Percentiles rank a stretch among this genome's conserved stretches.
Evolutionary conservation across 1,140 invertebrate genomes (phyloP).

Genomic region (Drosophila kepulauana): DNA sequence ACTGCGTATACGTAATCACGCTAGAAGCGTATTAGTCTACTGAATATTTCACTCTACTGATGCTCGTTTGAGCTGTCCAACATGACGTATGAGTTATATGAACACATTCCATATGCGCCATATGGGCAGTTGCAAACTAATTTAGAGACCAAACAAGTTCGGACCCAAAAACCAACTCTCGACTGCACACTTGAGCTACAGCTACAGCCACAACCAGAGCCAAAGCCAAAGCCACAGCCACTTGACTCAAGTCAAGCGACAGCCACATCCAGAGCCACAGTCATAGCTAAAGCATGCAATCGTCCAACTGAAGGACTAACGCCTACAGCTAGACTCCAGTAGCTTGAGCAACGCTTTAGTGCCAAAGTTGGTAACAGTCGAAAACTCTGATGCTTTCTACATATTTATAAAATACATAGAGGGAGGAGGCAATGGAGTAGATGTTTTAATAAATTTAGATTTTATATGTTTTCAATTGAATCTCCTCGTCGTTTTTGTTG

Average conservation of each 20-base stretch:
- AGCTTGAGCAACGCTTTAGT: slow-evolving; percentile 58
- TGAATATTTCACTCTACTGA: neutral
- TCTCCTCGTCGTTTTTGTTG: slow-evolving; percentile 42
- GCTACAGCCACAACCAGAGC: slow-evolving; percentile 20
- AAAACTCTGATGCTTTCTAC: slow-evolving; percentile 12
- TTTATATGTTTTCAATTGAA: slow-evolving; percentile 81
- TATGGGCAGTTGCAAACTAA: slow-evolving; percentile 36
- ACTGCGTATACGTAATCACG: slow-evolving; percentile 15
- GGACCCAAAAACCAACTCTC: slow-evolving; percentile 4
- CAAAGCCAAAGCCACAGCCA: slow-evolving; percentile 23
- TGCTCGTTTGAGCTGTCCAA: neutral
- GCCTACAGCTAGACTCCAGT: slow-evolving; percentile 44
- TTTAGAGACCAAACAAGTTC: slow-evolving; percentile 30
- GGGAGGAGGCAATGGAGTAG: neutral
- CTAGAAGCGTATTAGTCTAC: neutral
- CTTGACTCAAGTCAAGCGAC: slow-evolving; percentile 39
- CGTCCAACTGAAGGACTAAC: slow-evolving; percentile 28
- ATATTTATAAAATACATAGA: neutral
- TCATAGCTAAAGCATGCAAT: slow-evolving; percentile 18
- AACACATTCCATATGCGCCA: slow-evolving; percentile 39
- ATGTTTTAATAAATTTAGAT: slow-evolving; percentile 73
- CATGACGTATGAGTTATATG: slow-evolving; percentile 32
- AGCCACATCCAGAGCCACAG: slow-evolving; percentile 32
- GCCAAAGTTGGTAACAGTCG: slow-evolving; percentile 54
- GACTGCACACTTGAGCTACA: slow-evolving; percentile 18